phyloP scores from a whole-genome alignment of 1,140 invertebrate species.

The Drosophila melanogaster region Release_6_plus_ISO1_MT NT_033777.3:17677501-17678000 shows the following conservation, averaged over 20 bases:
- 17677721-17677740: slow-evolving; percentile 61
- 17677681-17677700: slow-evolving; percentile 85
- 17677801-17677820: slow-evolving; percentile 67
- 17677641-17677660: slow-evolving; percentile 82
- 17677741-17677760: slow-evolving; percentile 73
- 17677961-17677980: slow-evolving; percentile 54
- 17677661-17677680: slow-evolving; percentile 68
- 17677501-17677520: slow-evolving; percentile 77
- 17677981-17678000: slow-evolving; percentile 80
- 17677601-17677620: slow-evolving; percentile 80
- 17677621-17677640: slow-evolving; percentile 88
- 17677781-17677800: slow-evolving; percentile 81
- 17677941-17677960: slow-evolving; percentile 72
- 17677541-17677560: slow-evolving; percentile 92
- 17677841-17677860: slow-evolving; percentile 80
- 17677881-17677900: slow-evolving; percentile 62
- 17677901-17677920: slow-evolving; percentile 70
- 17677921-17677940: slow-evolving; percentile 82
- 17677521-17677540: slow-evolving; percentile 87
- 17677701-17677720: slow-evolving; percentile 57
- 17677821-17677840: slow-evolving; percentile 75
- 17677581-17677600: slow-evolving; percentile 66
- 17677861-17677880: slow-evolving; percentile 58
- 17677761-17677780: slow-evolving; percentile 84
- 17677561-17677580: slow-evolving; percentile 90